Conservation (phyloP, 2,888 invertebrate species). For the Caradrina kadenii region DNA sequence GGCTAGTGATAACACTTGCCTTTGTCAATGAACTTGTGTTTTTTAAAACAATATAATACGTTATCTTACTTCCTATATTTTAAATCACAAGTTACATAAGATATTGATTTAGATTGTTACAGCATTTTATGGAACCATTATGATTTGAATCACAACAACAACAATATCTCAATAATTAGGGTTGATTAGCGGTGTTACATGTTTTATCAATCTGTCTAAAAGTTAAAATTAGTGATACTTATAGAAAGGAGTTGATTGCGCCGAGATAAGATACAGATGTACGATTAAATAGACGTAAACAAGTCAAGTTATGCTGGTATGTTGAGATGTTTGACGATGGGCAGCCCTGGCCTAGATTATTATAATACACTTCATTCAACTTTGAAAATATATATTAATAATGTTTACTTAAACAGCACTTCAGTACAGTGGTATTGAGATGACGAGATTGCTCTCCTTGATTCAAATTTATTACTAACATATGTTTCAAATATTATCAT, state of each 20-base stretch:
- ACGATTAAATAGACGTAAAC: conserved; percentile 54
- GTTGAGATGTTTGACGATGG: conserved; percentile 59
- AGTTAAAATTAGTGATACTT: conserved; percentile 44
- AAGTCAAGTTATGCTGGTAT: conserved; percentile 52
- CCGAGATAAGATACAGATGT: conserved; percentile 61
- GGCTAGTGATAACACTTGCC: background rate
- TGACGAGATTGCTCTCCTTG: conserved; percentile 33
- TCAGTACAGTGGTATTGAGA: conserved; percentile 18
- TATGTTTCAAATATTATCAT: conserved; percentile 10
- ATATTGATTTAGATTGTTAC: conserved; percentile 34
- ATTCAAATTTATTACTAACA: conserved; percentile 9
- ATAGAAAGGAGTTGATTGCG: conserved; percentile 30
- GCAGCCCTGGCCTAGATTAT: conserved; percentile 70
- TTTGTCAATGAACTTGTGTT: conserved; percentile 36
- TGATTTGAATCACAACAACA: conserved; percentile 30
- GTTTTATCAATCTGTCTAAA: conserved; percentile 35
- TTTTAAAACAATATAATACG: conserved; percentile 13
- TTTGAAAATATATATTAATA: conserved; percentile 45
- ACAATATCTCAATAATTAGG: conserved; percentile 13
- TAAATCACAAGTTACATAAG: conserved; percentile 33
- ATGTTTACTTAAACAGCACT: conserved; percentile 49
- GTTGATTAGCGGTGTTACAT: conserved; percentile 24
- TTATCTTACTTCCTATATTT: conserved; percentile 30
- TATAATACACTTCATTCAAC: conserved; percentile 57
- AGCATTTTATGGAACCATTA: conserved; percentile 10